phyloP scores from a whole-genome alignment of 2,113 vertebrate species.

The Micronycteris hirsuta region DNA sequence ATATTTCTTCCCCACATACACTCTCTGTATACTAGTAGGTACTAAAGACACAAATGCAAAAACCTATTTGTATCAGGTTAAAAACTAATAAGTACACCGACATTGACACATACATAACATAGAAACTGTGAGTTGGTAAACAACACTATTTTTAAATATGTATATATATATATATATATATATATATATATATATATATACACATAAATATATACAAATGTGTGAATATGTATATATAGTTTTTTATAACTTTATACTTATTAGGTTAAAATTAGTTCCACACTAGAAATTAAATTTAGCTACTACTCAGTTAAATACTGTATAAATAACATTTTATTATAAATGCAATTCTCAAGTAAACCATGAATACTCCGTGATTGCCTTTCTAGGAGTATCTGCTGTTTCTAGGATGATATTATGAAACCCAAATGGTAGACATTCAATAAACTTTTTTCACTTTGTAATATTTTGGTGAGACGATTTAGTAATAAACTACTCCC shows the following conservation, averaged over 20 bases:
- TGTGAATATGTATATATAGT: not conserved
- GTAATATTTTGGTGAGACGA: not conserved
- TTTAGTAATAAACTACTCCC: not conserved
- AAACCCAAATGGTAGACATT: not conserved
- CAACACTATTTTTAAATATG: too few relatives aligned
- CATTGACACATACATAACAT: not conserved
- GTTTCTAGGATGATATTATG: not conserved
- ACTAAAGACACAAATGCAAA: not conserved
- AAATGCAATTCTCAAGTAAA: not conserved
- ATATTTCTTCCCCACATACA: not conserved
- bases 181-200: too few relatives aligned
- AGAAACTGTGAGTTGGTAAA: not conserved
- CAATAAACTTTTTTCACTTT: not conserved
- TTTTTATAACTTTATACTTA: not conserved
- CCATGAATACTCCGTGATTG: rapidly evolving
- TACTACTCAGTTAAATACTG: not conserved
- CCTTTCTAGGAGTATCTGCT: not conserved
- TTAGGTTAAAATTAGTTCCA: not conserved
- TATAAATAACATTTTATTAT: not conserved
- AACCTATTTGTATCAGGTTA: not conserved
- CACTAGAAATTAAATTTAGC: not conserved
- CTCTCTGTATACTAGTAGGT: not conserved
- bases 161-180: not conserved
- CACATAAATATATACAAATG: not conserved
- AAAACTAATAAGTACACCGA: not conserved